A percentile compares a stretch with the other conserved stretches of the same genome.
phyloP scores from a whole-genome alignment of 2,888 invertebrate species.

The Ophion costatus region DNA sequence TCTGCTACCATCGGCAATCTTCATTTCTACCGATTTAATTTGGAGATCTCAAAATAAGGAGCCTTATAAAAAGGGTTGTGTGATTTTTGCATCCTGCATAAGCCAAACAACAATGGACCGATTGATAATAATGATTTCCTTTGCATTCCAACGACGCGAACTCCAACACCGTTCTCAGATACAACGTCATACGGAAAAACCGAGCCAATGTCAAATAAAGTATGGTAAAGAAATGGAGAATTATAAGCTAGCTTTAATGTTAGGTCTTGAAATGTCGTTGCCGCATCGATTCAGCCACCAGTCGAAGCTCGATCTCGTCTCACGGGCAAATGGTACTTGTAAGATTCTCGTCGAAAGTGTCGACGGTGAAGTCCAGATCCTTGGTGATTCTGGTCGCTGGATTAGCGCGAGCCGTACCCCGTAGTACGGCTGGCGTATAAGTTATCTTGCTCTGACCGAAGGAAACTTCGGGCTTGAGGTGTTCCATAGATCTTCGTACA shows the following conservation, averaged over 20 bases:
- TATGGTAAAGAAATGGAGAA: neutral
- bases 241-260: conserved; percentile 21
- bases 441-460: conserved; percentile 29
- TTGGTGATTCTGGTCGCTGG: conserved; percentile 52
- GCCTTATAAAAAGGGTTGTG: neutral
- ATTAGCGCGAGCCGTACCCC: conserved; percentile 15
- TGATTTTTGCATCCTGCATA: neutral
- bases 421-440: conserved; percentile 26
- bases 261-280: conserved; percentile 26
- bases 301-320: conserved; percentile 37
- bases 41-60: neutral
- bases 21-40: neutral
- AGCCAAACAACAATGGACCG: neutral
- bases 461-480: conserved; percentile 6
- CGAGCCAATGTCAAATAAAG: conserved; percentile 1
- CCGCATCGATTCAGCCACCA: conserved; percentile 7
- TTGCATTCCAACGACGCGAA: neutral
- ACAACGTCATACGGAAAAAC: neutral
- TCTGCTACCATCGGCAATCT: neutral
- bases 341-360: conserved; percentile 79
- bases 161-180: neutral
- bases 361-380: conserved; percentile 78
- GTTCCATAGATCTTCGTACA: conserved; percentile 19
- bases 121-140: neutral
- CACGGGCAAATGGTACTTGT: conserved; percentile 60